Conservation (phyloP, 2,888 invertebrate species). For the Apodemia mormo region DNA sequence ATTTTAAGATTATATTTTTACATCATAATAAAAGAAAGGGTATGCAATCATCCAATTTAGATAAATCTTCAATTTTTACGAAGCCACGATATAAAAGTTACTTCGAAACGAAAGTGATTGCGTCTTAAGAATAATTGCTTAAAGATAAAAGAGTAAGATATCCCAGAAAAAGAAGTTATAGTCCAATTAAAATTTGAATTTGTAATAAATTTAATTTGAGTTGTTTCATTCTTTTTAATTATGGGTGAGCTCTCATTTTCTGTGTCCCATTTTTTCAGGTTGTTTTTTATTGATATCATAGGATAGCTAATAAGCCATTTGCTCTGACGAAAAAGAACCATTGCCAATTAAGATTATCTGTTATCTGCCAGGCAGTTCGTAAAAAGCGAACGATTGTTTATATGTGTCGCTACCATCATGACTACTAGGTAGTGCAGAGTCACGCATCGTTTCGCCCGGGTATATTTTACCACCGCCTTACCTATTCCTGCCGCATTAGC, state of each 20-base stretch:
- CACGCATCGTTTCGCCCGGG: too few relatives aligned
- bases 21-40: neutral
- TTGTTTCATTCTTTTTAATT: neutral
- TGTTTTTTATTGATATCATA: too few relatives aligned
- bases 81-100: neutral
- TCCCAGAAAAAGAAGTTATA: neutral
- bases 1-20: neutral
- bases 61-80: constrained; percentile 8
- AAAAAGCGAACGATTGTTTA: too few relatives aligned
- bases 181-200: neutral
- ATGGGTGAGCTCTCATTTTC: neutral
- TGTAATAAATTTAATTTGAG: neutral
- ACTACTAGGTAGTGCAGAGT: too few relatives aligned
- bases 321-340: too few relatives aligned
- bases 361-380: too few relatives aligned
- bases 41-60: constrained; percentile 6
- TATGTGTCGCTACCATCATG: too few relatives aligned
- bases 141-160: constrained; percentile 2
- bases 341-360: too few relatives aligned
- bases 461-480: too few relatives aligned
- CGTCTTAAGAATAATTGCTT: constrained; percentile 8
- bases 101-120: neutral
- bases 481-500: too few relatives aligned
- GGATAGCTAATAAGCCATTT: too few relatives aligned
- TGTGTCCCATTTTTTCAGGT: too few relatives aligned